These are phyloP conservation scores for Crotophaga sulcirostris DNA, from an alignment of 2,113 vertebrate species.

Conservation along the genomic window DNA sequence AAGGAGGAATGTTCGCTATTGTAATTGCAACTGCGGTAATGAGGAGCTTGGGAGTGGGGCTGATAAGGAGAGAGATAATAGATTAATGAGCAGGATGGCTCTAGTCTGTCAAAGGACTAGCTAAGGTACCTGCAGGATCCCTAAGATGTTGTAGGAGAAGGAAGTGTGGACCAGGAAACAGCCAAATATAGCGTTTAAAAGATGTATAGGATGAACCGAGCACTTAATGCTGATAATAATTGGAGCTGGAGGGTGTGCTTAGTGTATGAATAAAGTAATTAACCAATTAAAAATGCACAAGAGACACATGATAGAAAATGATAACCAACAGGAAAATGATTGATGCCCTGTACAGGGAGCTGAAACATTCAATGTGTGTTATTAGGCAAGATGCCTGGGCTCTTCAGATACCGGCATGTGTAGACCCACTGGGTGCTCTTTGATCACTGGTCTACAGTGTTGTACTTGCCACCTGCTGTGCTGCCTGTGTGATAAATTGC, in stretches of 20 bases:
- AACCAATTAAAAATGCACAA: slow-evolving; percentile 67
- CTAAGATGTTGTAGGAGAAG: not conserved
- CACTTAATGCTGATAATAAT: slow-evolving; percentile 61
- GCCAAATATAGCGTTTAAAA: not conserved
- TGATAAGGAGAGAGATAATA: slow-evolving; percentile 38
- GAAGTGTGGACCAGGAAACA: not conserved
- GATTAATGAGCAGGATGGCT: slow-evolving; percentile 57
- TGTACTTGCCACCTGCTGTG: slow-evolving; percentile 25
- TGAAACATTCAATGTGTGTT: not conserved
- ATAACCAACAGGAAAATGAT: slow-evolving; percentile 64
- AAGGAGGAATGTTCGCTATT: not conserved
- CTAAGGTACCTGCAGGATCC: slow-evolving; percentile 30
- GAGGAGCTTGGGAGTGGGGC: slow-evolving; percentile 49
- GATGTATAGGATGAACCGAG: slow-evolving; percentile 11
- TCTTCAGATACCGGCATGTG: not conserved
- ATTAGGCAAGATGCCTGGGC: not conserved
- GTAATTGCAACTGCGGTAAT: slow-evolving; percentile 19
- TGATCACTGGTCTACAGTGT: not conserved
- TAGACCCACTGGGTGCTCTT: not conserved
- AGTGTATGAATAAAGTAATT: slow-evolving; percentile 66
- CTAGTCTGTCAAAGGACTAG: not conserved
- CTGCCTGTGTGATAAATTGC: slow-evolving; percentile 31
- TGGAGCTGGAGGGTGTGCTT: slow-evolving; percentile 56
- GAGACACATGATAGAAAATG: slow-evolving; percentile 52
- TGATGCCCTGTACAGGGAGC: slow-evolving; percentile 40